Base-by-base conservation (phyloP, 2,113 vertebrate species). In the Donacobius atricapilla region DNA sequence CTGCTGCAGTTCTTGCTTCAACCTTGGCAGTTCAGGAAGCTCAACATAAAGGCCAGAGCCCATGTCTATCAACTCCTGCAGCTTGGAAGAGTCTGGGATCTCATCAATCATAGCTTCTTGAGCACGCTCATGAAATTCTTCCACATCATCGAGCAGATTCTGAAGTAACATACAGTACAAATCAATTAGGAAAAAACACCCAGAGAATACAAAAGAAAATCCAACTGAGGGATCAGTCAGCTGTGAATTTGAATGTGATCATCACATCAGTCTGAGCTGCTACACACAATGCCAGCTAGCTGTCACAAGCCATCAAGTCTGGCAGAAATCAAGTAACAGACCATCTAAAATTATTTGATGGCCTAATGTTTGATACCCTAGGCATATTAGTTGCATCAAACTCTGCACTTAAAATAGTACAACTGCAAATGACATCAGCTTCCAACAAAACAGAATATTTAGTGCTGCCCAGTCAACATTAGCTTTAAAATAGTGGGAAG, bases 1-100 rank as follows among this genome's bases (percentile, higher is more conserved):
- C 97, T 99, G 99, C 95, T 99, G 99, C 39, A 99, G 98, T 66
- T 99, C 99, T 94, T 99, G 99, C 82, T 99, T 99, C 45, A 99
- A 97, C 14, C 98, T 98, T 4, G 99, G 99, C 53, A 99, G 98
- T 63, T 99, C 99, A 3, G 99, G 99, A 60, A 99, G 98, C 92
- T 99, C 99, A 25, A 99, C 99, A 23, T 99, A 99, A 53, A 99
- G 98, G 44, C 99, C 98, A 23, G 98, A 98, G 75, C 99, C 99
- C 97, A 99, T 97, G 70, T 99, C 99, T 96, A 99, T 97, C 60
- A 99, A 96, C 9, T 98, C 98, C 96, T 99, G 99, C 58, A 99
- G 98, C 97, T 99, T 99, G 72, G 98, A 98, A 5, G 99, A 99
- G 94, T 99, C 99, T 2, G 99, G 99, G 40, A 98, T 98, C 85